These are phyloP conservation scores for Furnarius figulus DNA, from an alignment of 2,113 vertebrate species.

Conservation along the genomic window DNA sequence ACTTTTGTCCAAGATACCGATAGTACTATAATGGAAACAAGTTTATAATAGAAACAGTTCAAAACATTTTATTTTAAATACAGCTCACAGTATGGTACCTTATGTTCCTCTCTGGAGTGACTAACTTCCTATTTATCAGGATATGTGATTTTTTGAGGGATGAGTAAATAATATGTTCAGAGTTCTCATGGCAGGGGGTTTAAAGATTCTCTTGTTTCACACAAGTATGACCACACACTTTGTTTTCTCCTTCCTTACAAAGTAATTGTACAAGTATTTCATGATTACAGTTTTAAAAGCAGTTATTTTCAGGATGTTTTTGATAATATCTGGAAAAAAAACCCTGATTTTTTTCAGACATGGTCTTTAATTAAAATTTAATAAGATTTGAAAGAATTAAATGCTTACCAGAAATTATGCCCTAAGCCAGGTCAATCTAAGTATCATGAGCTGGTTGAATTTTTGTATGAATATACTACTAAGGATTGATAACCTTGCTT, in stretches of 20 bases:
- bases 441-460: background rate
- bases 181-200: background rate
- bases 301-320: background rate
- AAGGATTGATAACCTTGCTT: background rate
- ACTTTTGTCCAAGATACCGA: constrained; percentile 22
- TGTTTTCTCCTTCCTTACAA: background rate
- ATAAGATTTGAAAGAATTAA: background rate
- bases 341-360: background rate
- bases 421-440: background rate
- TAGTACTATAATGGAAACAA: background rate
- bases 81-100: background rate
- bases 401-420: background rate
- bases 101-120: background rate
- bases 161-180: background rate
- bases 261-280: background rate
- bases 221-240: background rate
- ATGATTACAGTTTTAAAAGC: background rate
- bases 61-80: background rate
- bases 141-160: background rate
- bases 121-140: background rate
- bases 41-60: background rate
- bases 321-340: background rate
- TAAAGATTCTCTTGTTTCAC: background rate
- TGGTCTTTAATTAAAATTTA: background rate
- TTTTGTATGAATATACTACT: background rate